These are phyloP conservation scores for Rhynchonycteris naso DNA, from an alignment of 2,797 vertebrate species.

Conservation along the genomic window DNA sequence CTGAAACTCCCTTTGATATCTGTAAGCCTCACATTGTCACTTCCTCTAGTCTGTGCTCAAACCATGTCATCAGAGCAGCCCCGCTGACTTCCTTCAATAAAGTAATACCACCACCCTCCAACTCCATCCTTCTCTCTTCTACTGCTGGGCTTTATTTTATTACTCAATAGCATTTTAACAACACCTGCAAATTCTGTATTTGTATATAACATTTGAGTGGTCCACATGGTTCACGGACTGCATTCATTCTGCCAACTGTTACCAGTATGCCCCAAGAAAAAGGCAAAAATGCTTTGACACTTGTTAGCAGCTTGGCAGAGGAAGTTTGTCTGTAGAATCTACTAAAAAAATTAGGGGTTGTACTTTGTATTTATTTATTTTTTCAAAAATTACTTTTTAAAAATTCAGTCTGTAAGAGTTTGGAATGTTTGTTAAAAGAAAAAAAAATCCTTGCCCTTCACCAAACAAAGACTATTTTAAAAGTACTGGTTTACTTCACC, in stretches of 20 bases:
- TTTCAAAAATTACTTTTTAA: neutral
- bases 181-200: neutral
- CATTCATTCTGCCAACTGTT: neutral
- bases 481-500: neutral
- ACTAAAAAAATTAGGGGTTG: slow-evolving; percentile 5
- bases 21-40: neutral
- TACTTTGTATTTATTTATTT: neutral
- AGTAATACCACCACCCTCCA: neutral
- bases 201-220: neutral
- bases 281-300: neutral
- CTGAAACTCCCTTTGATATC: neutral
- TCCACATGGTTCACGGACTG: neutral
- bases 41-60: neutral
- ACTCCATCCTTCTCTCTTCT: neutral
- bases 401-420: neutral
- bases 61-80: neutral
- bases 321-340: neutral
- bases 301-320: neutral
- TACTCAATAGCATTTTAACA: neutral
- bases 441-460: neutral
- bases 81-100: too few relatives aligned
- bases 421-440: neutral
- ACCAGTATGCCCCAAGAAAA: neutral
- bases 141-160: neutral
- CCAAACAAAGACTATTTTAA: neutral